Evolutionary conservation across 2,797 vertebrate genomes (phyloP).

Genomic region (Characodon lateralis): DNA sequence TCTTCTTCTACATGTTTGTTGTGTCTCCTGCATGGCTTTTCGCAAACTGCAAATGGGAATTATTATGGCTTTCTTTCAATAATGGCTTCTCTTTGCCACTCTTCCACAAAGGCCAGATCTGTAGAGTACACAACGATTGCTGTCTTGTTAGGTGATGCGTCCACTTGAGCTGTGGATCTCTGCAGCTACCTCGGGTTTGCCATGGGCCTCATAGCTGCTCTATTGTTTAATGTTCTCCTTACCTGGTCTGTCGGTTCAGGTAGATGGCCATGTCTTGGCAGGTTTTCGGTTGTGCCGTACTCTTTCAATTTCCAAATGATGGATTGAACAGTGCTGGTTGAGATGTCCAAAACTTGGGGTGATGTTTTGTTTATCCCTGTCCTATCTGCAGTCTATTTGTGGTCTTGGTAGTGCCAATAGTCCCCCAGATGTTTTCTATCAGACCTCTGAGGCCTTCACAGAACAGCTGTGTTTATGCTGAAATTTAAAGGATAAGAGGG

Average conservation of each 20-base stretch:
- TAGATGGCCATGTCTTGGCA: too few species aligned
- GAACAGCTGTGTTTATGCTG: not conserved
- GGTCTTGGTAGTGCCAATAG: not conserved
- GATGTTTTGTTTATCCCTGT: not conserved
- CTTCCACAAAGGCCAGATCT: not conserved
- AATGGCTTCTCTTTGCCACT: too few species aligned
- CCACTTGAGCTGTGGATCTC: not conserved
- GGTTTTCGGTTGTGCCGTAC: too few species aligned
- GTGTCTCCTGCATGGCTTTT: too few species aligned
- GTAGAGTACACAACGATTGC: not conserved
- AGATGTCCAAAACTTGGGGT: not conserved
- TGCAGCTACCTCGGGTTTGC: not conserved
- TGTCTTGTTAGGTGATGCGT: not conserved
- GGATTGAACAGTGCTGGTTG: not conserved
- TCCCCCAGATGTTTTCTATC: not conserved
- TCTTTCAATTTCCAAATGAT: too few species aligned
- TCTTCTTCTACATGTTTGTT: too few species aligned
- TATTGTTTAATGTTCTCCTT: too few species aligned
- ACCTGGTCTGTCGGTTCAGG: too few species aligned
- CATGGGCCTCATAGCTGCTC: too few species aligned
- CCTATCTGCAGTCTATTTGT: not conserved
- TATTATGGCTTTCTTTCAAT: too few species aligned
- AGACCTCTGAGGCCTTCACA: not conserved
- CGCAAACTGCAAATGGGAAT: too few species aligned
- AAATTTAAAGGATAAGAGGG: not conserved